Conservation (phyloP, 1,140 invertebrate genomes). For the Zaprionus africanus region DNA sequence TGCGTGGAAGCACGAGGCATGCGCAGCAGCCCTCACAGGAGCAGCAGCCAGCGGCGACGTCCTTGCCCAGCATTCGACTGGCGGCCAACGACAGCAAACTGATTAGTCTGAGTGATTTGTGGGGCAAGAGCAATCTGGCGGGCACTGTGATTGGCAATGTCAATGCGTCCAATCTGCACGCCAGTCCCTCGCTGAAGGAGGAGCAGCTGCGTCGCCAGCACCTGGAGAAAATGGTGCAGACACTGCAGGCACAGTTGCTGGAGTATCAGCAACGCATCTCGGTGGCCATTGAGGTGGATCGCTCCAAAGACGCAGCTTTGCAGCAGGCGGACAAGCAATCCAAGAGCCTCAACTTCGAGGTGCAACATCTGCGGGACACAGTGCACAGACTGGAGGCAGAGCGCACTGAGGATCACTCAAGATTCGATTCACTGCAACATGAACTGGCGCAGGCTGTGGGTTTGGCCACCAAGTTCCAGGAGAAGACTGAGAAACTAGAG, state of each 20-base stretch:
- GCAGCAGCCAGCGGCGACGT: conserved; percentile 36
- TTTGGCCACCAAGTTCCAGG: conserved; percentile 75
- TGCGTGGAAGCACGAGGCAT: conserved; percentile 25
- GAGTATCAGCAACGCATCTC: conserved; percentile 92
- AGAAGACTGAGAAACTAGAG: conserved; percentile 76
- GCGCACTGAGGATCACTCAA: conserved; percentile 51
- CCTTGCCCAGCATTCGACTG: conserved; percentile 64
- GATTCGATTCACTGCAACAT: conserved; percentile 66
- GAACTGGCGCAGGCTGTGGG: conserved; percentile 73
- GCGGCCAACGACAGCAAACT: conserved; percentile 52
- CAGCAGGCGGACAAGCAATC: conserved; percentile 86
- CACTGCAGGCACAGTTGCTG: conserved; percentile 89
- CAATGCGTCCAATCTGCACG: conserved; percentile 8
- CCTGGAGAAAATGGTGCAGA: conserved; percentile 90
- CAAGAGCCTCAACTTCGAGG: conserved; percentile 60
- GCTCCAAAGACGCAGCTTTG: conserved; percentile 89
- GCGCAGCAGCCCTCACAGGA: conserved; percentile 16
- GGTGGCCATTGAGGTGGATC: conserved; percentile 90
- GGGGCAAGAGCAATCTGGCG: conserved; percentile 84
- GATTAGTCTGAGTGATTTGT: conserved; percentile 86
- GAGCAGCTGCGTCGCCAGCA: conserved; percentile 90
- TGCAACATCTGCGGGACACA: conserved; percentile 60
- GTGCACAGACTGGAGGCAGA: conserved; percentile 66
- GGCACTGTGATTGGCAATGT: conserved; percentile 52
- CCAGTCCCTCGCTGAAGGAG: conserved; percentile 86